Conservation (phyloP, 2,797 vertebrate species). For the Gallinago nigripennis region DNA sequence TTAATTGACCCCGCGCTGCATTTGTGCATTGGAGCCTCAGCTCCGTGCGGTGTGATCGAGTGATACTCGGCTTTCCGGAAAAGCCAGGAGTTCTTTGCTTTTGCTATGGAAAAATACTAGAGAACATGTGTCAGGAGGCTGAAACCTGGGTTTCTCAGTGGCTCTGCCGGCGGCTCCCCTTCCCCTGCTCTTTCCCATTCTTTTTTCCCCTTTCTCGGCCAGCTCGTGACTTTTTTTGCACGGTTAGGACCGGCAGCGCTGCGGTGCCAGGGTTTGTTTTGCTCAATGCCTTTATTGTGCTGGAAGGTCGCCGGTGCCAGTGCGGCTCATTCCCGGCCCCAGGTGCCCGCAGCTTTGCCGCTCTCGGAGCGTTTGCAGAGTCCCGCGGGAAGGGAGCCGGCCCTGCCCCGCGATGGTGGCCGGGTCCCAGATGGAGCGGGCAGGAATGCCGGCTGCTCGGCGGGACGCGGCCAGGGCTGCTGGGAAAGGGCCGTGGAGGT, state of each 20-base stretch:
- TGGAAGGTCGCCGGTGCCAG: background rate
- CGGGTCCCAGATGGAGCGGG: background rate
- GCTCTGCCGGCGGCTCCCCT: background rate
- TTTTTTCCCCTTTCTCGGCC: background rate
- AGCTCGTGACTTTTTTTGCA: background rate
- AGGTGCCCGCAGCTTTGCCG: background rate
- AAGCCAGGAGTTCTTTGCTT: background rate
- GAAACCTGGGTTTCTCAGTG: background rate
- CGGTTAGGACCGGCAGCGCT: rapidly evolving
- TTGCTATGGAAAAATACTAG: conserved; percentile 4
- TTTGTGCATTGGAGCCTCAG: background rate
- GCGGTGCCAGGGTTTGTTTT: background rate
- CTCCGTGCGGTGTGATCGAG: background rate
- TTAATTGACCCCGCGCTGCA: background rate
- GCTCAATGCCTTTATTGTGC: background rate
- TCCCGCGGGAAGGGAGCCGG: rapidly evolving
- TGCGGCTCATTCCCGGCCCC: background rate
- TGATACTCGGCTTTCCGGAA: background rate
- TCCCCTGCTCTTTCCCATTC: background rate
- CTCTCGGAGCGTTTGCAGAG: background rate
- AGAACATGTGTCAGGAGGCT: background rate
- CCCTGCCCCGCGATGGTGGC: background rate
- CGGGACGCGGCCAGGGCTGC: background rate
- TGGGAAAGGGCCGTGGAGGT: background rate
- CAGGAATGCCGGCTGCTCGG: background rate